Evolutionary conservation across 2,888 invertebrate genomes (phyloP), one percentile per base, ranked within the genome.

Genomic region (Limnephilus lunatus): DNA sequence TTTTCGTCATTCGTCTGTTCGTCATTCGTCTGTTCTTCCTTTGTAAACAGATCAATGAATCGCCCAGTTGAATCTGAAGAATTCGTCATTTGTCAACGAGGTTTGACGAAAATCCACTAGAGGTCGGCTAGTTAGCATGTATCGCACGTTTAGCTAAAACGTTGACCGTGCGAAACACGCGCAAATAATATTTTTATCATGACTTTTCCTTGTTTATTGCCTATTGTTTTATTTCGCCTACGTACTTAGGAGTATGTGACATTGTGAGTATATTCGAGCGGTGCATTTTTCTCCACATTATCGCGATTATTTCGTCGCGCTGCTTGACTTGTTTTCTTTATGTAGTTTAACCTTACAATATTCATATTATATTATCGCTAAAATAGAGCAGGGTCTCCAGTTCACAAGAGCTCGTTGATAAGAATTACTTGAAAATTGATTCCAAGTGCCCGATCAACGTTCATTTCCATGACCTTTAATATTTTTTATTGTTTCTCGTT

Each of bases 331-430:
- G 87, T 87, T 32, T 68, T 87, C 53, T 87, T 87, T 87, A 68
- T 30, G 25, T n/a, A 25, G 68, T 25, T 25, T 9, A 53, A 68
- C 25, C n/a, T n/a, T 81, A 89, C 30, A 86, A 44, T 86, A 85
- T 31, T 83, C 15, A 19, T 32, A 83, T 83, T 83, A 32, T 31
- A 39, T 89, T 89, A 89, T 89, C 88, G 80, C 68, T 19, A 35
- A 89, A 80, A 32, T 89, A 80, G 88, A 89, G 80, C 88, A 80
- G 88, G 88, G 88, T 88, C 88, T 32, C 88, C 88, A 32, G 68
- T 89, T 81, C 35, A 80, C 86, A 44, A 68, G 25, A 25, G 85
- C 85, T 35, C 15, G 30, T 68, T 39, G 88, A 89, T 89, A 89
- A 89, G 80, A 89, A 32, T 89, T 80, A n/a, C 81, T 89, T 39